Conservation (phyloP, 2,888 invertebrate species). For the Uloborus plumipes region DNA sequence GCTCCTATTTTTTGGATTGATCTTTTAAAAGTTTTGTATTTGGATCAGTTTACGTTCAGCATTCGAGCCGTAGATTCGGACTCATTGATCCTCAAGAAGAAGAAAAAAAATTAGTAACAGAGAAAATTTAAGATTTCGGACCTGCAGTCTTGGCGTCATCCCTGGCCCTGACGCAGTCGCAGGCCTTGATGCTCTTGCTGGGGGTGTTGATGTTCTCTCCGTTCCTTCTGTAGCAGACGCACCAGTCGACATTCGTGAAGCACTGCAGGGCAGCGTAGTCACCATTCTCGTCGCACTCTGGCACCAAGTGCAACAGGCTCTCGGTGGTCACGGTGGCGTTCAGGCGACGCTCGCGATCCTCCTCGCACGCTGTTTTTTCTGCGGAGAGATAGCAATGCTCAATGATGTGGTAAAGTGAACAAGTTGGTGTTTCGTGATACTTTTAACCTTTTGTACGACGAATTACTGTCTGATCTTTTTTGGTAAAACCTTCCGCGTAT, state of each 20-base stretch:
- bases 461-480: too few relatives aligned
- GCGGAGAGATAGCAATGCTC: neutral
- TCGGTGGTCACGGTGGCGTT: conserved; percentile 40
- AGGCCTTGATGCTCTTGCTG: conserved; percentile 55
- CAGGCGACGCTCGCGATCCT: conserved; percentile 43
- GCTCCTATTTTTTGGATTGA: too few relatives aligned
- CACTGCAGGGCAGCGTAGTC: conserved; percentile 62
- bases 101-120: too few relatives aligned
- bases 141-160: conserved; percentile 39
- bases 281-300: conserved; percentile 50
- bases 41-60: too few relatives aligned
- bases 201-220: conserved; percentile 57
- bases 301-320: conserved; percentile 47
- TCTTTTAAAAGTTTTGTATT: too few relatives aligned
- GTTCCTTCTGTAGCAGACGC: conserved; percentile 62
- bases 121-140: neutral
- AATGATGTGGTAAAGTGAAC: too few relatives aligned
- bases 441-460: too few relatives aligned
- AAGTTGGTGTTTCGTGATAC: too few relatives aligned
- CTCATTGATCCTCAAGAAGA: too few relatives aligned
- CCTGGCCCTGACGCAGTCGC: conserved; percentile 45
- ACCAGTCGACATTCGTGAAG: conserved; percentile 56
- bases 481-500: too few relatives aligned
- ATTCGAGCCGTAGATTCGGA: too few relatives aligned
- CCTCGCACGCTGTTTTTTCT: conserved; percentile 38